Conservation (phyloP, 2,888 invertebrate species). For the Arrhopalites spinosus region DNA sequence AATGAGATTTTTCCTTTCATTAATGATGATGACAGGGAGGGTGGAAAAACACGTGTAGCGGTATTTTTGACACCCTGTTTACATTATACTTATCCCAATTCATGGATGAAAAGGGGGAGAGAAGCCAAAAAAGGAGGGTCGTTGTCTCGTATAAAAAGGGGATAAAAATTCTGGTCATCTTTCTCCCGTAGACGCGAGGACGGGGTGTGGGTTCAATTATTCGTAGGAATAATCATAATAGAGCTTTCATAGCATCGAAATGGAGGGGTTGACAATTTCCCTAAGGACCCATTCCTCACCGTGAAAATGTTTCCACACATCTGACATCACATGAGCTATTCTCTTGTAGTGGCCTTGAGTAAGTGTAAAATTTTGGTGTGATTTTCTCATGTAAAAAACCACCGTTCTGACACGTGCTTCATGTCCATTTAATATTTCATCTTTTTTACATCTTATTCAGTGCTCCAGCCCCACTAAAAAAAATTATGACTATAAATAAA, state of each 20-base stretch:
- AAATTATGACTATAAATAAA: too few species aligned
- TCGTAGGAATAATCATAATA: too few species aligned
- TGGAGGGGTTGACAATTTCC: background rate
- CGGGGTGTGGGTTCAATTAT: too few species aligned
- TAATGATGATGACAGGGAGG: background rate
- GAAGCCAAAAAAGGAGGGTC: background rate
- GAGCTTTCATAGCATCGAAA: too few species aligned
- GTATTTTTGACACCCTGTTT: background rate
- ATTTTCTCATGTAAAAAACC: too few species aligned
- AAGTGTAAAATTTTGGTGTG: too few species aligned
- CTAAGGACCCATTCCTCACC: background rate
- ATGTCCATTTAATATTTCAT: too few species aligned
- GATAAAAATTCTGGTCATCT: slow-evolving; percentile 15
- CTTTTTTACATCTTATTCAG: too few species aligned
- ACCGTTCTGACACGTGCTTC: too few species aligned
- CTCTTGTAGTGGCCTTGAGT: too few species aligned
- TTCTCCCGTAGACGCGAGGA: background rate
- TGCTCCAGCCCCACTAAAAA: too few species aligned
- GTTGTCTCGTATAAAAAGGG: background rate
- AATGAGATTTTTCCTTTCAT: background rate
- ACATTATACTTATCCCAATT: background rate
- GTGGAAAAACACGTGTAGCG: background rate
- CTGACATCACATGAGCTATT: background rate
- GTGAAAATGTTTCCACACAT: background rate
- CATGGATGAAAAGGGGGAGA: background rate